phyloP scores from a whole-genome alignment of 2,888 invertebrate species.

The Stenodera caucasica region DNA sequence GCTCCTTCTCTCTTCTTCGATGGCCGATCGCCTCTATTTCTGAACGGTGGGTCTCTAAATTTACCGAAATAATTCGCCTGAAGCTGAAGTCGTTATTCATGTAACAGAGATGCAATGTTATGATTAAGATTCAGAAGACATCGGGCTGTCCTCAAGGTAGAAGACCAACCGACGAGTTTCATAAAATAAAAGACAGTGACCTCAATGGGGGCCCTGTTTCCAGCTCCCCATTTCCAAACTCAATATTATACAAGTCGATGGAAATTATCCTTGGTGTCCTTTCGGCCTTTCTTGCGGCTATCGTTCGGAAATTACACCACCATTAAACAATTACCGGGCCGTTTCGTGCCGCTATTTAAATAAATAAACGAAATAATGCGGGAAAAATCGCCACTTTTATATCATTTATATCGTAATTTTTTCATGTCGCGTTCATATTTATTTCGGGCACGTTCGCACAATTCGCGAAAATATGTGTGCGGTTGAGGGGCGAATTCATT shows the following conservation, averaged over 20 bases:
- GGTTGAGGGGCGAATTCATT: no score
- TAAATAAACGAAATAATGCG: no score
- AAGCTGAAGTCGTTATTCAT: conserved; percentile 21
- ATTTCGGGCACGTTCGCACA: conserved; percentile 25
- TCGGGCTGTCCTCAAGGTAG: conserved; percentile 34
- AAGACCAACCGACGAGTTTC: neutral
- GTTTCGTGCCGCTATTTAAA: neutral
- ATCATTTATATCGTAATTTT: conserved; percentile 17
- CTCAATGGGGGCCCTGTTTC: conserved; percentile 13
- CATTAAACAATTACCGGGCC: neutral
- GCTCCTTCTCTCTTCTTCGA: no score
- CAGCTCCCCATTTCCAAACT: neutral
- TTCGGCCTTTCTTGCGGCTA: conserved; percentile 6
- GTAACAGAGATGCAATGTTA: conserved; percentile 20
- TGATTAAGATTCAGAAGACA: conserved; percentile 43
- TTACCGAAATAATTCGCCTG: conserved; percentile 22
- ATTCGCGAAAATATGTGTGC: conserved; percentile 24
- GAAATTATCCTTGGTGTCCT: conserved; percentile 3
- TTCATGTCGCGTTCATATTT: conserved; percentile 24
- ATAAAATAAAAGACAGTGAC: conserved; percentile 18
- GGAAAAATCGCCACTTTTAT: conserved; percentile 6
- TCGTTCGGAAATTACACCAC: neutral
- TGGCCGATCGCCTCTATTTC: no score
- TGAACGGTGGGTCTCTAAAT: conserved; percentile 15
- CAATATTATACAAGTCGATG: neutral